A percentile compares a stretch with the other conserved stretches of the same genome.
Evolutionary conservation across 2,797 vertebrate genomes (phyloP).

Genomic region (Neosilurus hyrtlii): DNA sequence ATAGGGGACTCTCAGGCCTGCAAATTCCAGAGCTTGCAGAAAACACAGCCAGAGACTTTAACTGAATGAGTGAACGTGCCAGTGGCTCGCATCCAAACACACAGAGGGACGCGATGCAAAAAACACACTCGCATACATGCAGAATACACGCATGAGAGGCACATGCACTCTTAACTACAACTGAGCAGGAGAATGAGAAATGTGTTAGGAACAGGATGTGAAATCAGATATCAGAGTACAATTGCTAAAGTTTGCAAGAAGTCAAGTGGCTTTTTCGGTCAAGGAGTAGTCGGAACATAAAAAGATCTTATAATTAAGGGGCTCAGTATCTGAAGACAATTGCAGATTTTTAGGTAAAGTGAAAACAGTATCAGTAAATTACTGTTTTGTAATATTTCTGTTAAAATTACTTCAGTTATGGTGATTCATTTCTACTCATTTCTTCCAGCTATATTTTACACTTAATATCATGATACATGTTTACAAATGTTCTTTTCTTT

Average conservation of each 20-base stretch:
- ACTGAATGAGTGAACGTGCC: constrained; percentile 63
- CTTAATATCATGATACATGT: background rate
- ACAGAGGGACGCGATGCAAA: constrained; percentile 55
- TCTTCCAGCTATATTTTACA: background rate
- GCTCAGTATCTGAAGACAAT: background rate
- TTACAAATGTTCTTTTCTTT: background rate
- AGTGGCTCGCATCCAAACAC: constrained; percentile 64
- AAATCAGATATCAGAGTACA: background rate
- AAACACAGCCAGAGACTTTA: constrained; percentile 67
- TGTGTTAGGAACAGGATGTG: background rate
- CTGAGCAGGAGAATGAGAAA: background rate
- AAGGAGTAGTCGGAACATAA: background rate
- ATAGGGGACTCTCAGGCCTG: constrained; percentile 70
- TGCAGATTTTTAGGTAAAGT: background rate
- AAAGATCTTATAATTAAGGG: background rate
- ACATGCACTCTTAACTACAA: constrained; percentile 48
- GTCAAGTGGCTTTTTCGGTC: background rate
- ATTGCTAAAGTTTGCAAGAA: background rate
- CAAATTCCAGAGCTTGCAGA: constrained; percentile 76
- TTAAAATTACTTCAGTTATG: too few species aligned
- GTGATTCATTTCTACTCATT: background rate
- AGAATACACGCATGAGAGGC: constrained; percentile 2
- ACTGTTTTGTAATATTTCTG: background rate
- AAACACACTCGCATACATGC: constrained; percentile 40
- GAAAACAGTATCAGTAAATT: background rate